Evolutionary conservation across 1,140 invertebrate genomes (phyloP).

Genomic region (Melipona quadrifasciata): DNA sequence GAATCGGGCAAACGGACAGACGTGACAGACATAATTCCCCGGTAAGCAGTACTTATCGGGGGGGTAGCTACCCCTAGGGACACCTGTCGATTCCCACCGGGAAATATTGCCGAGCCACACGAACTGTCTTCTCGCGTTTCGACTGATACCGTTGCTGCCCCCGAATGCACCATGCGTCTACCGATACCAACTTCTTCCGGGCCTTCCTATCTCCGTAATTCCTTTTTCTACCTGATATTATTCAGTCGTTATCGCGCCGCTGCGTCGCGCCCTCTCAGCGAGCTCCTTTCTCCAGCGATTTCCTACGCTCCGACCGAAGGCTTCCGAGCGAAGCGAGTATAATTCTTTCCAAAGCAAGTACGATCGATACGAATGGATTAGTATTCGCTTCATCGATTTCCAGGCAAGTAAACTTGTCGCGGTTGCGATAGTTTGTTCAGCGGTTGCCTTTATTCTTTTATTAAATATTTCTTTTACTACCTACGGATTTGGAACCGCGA

Average conservation of each 20-base stretch:
- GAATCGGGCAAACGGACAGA: conserved; percentile 78
- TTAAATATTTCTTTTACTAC: too few species aligned
- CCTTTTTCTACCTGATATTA: background rate
- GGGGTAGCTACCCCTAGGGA: conserved; percentile 59
- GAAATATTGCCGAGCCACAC: conserved; percentile 68
- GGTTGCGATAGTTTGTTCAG: too few species aligned
- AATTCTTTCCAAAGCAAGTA: too few species aligned
- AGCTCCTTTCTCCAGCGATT: too few species aligned
- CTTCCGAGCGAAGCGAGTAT: too few species aligned
- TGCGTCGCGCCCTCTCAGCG: background rate
- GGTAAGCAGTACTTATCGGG: conserved; percentile 74
- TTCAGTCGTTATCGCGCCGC: conserved; percentile 5
- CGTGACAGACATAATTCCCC: conserved; percentile 78
- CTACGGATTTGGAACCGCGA: too few species aligned
- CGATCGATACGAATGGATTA: too few species aligned
- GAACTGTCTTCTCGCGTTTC: conserved; percentile 56
- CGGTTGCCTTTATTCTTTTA: too few species aligned
- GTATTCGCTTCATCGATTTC: too few species aligned
- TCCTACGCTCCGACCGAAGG: too few species aligned
- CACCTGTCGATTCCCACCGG: conserved; percentile 77
- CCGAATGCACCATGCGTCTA: conserved; percentile 31
- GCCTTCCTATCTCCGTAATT: background rate
- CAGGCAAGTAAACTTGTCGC: too few species aligned
- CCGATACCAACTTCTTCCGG: background rate
- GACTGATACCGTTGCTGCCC: conserved; percentile 9